These are phyloP conservation scores for Numenius phaeopus DNA, from an alignment of 2,797 vertebrate genomes.

Conservation along the genomic window DNA sequence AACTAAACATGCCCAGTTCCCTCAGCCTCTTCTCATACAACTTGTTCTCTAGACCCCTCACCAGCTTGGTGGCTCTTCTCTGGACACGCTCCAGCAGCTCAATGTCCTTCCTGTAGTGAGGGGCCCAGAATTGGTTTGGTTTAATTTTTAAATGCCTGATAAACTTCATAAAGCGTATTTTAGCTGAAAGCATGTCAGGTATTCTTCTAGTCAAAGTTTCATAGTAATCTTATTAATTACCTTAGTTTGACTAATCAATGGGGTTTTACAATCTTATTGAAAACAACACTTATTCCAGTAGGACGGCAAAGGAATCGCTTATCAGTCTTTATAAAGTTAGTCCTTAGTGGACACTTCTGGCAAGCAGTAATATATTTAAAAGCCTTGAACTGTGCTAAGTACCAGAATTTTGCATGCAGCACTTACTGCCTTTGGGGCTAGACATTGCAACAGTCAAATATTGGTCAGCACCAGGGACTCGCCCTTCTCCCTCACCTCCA, in stretches of 20 bases:
- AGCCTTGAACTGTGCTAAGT: neutral
- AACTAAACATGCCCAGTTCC: no score
- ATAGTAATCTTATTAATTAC: neutral
- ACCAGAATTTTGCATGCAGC: neutral
- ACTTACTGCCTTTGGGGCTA: neutral
- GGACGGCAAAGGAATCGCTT: neutral
- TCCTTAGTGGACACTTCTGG: neutral
- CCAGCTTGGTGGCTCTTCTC: no score
- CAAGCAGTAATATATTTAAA: neutral
- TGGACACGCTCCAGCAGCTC: no score
- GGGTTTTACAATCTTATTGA: neutral
- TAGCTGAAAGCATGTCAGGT: neutral
- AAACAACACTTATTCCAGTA: neutral
- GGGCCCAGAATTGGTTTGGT: neutral
- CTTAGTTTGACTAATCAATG: neutral
- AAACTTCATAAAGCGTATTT: neutral
- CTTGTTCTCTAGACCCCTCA: no score
- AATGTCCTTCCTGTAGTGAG: no score
- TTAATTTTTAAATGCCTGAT: neutral
- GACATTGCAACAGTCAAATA: neutral
- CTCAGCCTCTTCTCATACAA: no score
- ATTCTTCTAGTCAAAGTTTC: neutral
- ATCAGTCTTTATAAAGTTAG: neutral
- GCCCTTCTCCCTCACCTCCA: accelerated
- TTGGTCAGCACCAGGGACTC: neutral